Conservation (phyloP, 2,113 vertebrate species). For the Heterotilapia buettikoferi region DNA sequence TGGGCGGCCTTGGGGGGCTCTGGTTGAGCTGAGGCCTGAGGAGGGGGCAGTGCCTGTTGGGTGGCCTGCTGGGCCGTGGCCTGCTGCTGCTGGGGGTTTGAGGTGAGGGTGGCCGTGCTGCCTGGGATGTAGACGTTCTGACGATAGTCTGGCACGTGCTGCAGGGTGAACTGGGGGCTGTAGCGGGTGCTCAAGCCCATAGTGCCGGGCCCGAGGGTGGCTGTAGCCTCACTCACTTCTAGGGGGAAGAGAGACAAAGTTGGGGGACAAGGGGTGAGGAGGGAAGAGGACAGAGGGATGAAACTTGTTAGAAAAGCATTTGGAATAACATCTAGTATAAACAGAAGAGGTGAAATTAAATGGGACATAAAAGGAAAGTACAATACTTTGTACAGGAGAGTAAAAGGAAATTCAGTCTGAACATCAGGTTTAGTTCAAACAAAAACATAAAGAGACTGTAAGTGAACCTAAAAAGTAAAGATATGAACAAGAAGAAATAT, state of each 20-base stretch:
- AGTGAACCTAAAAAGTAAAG: not conserved
- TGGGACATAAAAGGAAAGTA: not conserved
- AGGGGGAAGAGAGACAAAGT: constrained; percentile 38
- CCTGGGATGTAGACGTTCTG: constrained; percentile 98
- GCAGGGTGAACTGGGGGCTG: constrained; percentile 95
- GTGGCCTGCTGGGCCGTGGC: constrained; percentile 61
- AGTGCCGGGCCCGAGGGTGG: constrained; percentile 85
- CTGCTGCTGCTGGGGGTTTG: constrained; percentile 77
- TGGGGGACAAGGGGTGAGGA: not conserved
- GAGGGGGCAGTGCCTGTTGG: constrained; percentile 74
- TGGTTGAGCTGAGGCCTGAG: constrained; percentile 62
- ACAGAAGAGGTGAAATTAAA: not conserved
- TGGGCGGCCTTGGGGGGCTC: constrained; percentile 77
- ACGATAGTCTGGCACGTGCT: constrained; percentile 94
- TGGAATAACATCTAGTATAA: not conserved
- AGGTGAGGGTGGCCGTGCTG: constrained; percentile 88
- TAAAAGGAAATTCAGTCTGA: not conserved
- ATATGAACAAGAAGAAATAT: not conserved
- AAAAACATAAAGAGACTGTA: not conserved
- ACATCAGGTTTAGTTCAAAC: not conserved
- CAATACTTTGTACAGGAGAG: not conserved
- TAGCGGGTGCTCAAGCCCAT: constrained; percentile 96
- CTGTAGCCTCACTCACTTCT: constrained; percentile 90
- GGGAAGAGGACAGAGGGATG: constrained; percentile 7
- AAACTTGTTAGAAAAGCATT: constrained; percentile 41